Evolutionary conservation across 2,113 vertebrate species (phyloP).

Genomic region (Melanocharis versteri): DNA sequence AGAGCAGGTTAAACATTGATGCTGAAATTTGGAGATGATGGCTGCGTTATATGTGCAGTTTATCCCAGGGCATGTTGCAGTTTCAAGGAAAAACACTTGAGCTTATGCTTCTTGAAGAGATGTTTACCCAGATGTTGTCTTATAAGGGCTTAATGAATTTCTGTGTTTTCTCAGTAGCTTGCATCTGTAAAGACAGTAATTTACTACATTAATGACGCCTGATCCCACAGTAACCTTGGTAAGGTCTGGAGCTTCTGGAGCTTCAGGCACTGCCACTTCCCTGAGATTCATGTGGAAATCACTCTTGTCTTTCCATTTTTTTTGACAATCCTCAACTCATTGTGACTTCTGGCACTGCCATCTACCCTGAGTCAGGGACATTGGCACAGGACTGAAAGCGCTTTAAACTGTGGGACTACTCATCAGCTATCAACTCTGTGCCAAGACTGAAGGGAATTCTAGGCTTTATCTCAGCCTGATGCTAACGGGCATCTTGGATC

Average conservation of each 20-base stretch:
- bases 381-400: not conserved
- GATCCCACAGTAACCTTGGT: not conserved
- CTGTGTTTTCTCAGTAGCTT: not conserved
- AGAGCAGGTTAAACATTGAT: not conserved
- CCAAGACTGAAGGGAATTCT: not conserved
- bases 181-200: not conserved
- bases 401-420: not conserved
- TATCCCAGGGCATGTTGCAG: not conserved
- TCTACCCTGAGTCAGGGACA: not conserved
- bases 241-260: not conserved
- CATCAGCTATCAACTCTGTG: not conserved
- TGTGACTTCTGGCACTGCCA: not conserved
- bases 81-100: not conserved
- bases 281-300: not conserved
- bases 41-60: not conserved
- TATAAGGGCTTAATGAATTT: not conserved
- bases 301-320: not conserved
- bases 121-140: not conserved
- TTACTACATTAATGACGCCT: not conserved
- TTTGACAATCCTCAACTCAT: not conserved
- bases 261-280: not conserved
- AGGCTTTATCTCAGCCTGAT: not conserved
- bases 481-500: not conserved
- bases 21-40: not conserved
- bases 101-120: not conserved